phyloP scores from a whole-genome alignment of 2,888 invertebrate genomes.

The Drosophila buzzatii region DNA sequence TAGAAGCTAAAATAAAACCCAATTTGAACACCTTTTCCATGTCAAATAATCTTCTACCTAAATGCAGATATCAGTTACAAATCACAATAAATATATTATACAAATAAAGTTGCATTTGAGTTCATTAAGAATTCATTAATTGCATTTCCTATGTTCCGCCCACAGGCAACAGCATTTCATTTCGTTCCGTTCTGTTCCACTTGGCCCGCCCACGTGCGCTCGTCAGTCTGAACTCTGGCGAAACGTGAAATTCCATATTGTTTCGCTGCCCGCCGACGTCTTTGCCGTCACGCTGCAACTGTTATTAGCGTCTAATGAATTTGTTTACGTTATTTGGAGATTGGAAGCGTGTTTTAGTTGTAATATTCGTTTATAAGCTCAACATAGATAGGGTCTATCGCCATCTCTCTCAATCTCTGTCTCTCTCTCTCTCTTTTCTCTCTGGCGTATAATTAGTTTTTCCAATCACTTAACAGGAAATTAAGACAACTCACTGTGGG shows the following conservation, averaged over 20 bases:
- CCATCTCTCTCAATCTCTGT: neutral
- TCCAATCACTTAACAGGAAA: slow-evolving; percentile 67
- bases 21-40: neutral
- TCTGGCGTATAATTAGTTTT: slow-evolving; percentile 63
- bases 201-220: slow-evolving; percentile 44
- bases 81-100: neutral
- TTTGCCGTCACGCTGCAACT: slow-evolving; percentile 27
- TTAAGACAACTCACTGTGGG: slow-evolving; percentile 60
- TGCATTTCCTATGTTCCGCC: slow-evolving; percentile 39
- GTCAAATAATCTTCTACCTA: neutral
- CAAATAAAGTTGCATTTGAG: slow-evolving; percentile 4
- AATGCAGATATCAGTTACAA: neutral
- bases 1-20: neutral
- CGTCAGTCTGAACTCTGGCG: slow-evolving; percentile 28
- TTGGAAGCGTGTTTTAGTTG: slow-evolving; percentile 38
- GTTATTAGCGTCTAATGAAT: slow-evolving; percentile 71
- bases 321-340: slow-evolving; percentile 57
- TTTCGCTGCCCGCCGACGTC: neutral
- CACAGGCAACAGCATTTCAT: slow-evolving; percentile 21
- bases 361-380: slow-evolving; percentile 36
- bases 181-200: slow-evolving; percentile 37
- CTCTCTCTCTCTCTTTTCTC: neutral
- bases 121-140: slow-evolving; percentile 41
- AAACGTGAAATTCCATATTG: slow-evolving; percentile 39
- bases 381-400: slow-evolving; percentile 4